Percentiles rank a stretch among this genome's conserved stretches.
phyloP scores from a whole-genome alignment of 2,888 invertebrate species.

The Merodon equestris region DNA sequence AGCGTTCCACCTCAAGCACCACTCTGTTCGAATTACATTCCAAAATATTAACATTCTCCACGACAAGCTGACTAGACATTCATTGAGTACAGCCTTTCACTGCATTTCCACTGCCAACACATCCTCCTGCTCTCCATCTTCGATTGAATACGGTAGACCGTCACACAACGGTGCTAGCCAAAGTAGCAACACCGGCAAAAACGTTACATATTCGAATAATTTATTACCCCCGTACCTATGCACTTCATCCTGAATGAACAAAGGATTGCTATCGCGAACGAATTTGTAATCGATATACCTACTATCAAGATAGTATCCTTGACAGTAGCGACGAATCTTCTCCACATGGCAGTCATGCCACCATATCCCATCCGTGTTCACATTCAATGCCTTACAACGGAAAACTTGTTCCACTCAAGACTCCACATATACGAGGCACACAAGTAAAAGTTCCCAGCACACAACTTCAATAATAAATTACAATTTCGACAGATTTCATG shows the following conservation, averaged over 20 bases:
- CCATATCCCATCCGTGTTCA: constrained; percentile 18
- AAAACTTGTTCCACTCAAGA: constrained; percentile 47
- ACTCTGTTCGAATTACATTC: constrained; percentile 10
- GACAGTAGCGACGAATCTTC: neutral
- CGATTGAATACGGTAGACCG: constrained; percentile 26
- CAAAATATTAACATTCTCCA: constrained; percentile 34
- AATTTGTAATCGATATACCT: constrained; percentile 52
- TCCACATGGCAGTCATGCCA: constrained; percentile 24
- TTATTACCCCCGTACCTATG: constrained; percentile 34
- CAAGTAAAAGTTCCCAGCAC: constrained; percentile 31
- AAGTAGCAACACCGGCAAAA: constrained; percentile 1
- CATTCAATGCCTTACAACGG: constrained; percentile 21
- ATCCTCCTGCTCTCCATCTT: neutral
- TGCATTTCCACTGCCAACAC: neutral
- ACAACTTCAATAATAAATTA: constrained; percentile 65
- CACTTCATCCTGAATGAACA: constrained; percentile 12
- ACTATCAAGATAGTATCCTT: neutral
- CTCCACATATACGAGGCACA: constrained; percentile 24
- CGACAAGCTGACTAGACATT: constrained; percentile 6
- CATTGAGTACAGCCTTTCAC: neutral
- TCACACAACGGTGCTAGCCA: constrained; percentile 7
- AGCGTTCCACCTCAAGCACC: constrained; percentile 1
- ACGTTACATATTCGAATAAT: constrained; percentile 27
- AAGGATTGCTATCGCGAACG: constrained; percentile 20
- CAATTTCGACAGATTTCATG: constrained; percentile 63